These are phyloP conservation scores for Pelochelys cantorii DNA, from an alignment of 2,797 vertebrate species.

Conservation along the genomic window DNA sequence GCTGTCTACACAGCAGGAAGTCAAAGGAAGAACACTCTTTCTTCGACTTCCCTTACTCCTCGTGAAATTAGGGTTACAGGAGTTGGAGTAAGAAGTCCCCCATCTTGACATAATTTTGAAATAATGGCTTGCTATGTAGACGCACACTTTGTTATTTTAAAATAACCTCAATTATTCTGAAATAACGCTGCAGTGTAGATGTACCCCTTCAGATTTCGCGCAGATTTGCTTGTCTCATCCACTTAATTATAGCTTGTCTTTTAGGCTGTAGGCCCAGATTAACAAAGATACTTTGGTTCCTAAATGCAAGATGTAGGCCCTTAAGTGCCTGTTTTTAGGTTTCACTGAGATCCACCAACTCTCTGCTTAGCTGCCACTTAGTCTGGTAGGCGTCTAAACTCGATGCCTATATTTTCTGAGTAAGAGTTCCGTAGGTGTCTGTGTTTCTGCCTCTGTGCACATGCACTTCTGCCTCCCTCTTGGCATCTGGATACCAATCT, in stretches of 20 bases:
- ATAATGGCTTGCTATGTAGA: no score
- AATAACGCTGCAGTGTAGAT: no score
- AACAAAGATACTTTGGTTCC: background rate
- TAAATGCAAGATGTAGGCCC: background rate
- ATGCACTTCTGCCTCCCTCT: background rate
- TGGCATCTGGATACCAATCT: background rate
- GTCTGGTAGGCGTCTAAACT: background rate
- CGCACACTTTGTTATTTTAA: no score
- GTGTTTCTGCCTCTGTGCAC: background rate
- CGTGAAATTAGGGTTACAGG: no score
- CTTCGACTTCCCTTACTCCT: no score
- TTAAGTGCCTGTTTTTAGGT: background rate
- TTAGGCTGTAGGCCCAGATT: background rate
- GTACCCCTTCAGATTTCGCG: background rate
- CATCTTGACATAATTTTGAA: no score
- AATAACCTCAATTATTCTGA: no score
- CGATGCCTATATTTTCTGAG: background rate
- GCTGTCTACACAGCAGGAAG: no score
- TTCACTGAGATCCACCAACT: background rate
- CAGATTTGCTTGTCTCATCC: background rate
- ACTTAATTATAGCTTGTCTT: background rate
- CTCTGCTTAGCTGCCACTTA: background rate
- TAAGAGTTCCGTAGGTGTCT: background rate
- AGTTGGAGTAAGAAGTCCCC: no score
- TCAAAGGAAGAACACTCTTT: no score